Conservation (phyloP, 2,888 invertebrate species). For the Agrotis segetum region DNA sequence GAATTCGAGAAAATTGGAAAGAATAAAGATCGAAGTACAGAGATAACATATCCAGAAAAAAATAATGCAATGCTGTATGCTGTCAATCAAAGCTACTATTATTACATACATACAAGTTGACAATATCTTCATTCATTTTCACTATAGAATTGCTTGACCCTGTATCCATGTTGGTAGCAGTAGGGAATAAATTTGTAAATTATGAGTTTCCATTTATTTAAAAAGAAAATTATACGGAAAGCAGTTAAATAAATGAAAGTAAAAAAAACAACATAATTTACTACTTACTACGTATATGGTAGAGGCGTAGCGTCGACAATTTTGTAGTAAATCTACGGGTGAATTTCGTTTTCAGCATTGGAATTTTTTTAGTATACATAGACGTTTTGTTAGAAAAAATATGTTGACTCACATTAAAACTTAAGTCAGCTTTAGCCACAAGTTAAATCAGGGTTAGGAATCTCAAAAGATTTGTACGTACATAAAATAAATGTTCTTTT, state of each 20-base stretch:
- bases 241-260: slow-evolving; percentile 37
- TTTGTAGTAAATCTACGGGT: neutral
- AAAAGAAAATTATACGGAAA: slow-evolving; percentile 41
- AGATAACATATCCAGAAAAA: no score
- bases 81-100: neutral
- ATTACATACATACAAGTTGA: neutral
- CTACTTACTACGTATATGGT: neutral
- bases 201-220: slow-evolving; percentile 28
- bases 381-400: neutral
- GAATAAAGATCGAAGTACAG: no score
- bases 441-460: slow-evolving; percentile 3
- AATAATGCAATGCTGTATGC: neutral
- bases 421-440: no score
- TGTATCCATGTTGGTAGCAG: neutral
- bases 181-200: slow-evolving; percentile 13
- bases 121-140: slow-evolving; percentile 3
- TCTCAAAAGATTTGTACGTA: slow-evolving; percentile 2
- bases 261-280: slow-evolving; percentile 26
- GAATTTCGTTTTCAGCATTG: neutral
- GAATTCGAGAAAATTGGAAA: no score
- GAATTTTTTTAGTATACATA: neutral
- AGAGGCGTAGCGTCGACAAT: neutral
- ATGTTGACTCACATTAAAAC: neutral
- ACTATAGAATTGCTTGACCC: slow-evolving; percentile 17
- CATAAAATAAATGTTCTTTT: slow-evolving; percentile 5